Percentiles rank a stretch among this genome's conserved stretches.
These are phyloP conservation scores for Propithecus coquereli DNA, from an alignment of 2,113 vertebrate genomes.

Conservation along the genomic window DNA sequence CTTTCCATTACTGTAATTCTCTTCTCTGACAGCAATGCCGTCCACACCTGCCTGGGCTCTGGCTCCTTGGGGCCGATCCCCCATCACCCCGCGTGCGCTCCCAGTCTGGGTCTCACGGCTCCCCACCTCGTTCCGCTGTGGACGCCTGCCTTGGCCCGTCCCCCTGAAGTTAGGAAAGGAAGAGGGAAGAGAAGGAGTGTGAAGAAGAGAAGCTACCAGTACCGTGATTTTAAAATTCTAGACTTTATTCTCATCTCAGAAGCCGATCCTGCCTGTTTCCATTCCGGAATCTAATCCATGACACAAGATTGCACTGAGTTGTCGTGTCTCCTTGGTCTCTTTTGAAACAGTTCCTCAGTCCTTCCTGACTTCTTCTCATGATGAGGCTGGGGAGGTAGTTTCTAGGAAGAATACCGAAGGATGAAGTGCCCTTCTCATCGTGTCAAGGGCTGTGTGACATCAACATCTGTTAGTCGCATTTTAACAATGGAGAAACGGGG, in stretches of 20 bases:
- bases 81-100: too few species aligned
- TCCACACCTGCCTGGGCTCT: background rate
- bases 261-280: background rate
- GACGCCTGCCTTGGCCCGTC: background rate
- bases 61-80: too few species aligned
- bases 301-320: accelerated
- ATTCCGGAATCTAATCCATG: background rate
- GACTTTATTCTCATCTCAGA: background rate
- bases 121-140: background rate
- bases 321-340: background rate
- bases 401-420: background rate
- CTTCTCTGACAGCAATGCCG: background rate
- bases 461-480: background rate
- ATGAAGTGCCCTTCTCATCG: background rate
- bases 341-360: background rate
- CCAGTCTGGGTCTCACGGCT: too few species aligned
- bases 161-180: background rate
- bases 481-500: background rate
- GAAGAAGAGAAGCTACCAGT: background rate
- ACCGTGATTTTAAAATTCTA: background rate
- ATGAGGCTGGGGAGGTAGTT: background rate
- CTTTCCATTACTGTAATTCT: background rate
- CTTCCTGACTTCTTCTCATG: background rate
- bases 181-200: background rate
- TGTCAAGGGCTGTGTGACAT: too few species aligned